A percentile compares a stretch with the other conserved stretches of the same genome.
These are phyloP conservation scores for Tilapia sparmanii DNA, from an alignment of 2,113 vertebrate species.

Conservation along the genomic window DNA sequence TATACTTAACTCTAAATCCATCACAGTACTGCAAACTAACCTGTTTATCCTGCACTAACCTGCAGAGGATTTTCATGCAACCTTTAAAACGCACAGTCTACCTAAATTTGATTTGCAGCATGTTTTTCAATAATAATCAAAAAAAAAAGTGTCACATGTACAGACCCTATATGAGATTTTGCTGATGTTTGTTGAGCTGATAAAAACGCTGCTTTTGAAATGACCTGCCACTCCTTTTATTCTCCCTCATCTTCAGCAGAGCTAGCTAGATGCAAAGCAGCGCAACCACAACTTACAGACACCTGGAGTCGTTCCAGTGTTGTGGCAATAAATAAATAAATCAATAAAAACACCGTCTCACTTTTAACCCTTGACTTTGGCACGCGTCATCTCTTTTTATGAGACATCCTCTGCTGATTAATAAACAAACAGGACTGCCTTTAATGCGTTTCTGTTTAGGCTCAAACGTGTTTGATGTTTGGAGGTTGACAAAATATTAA, in stretches of 20 bases:
- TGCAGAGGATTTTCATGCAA: not conserved
- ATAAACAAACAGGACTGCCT: not conserved
- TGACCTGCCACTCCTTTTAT: not conserved
- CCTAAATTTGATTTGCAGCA: not conserved
- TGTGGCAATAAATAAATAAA: not conserved
- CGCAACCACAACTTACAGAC: not conserved
- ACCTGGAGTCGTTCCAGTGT: not conserved
- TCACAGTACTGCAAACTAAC: not conserved
- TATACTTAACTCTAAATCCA: not conserved
- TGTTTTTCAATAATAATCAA: rapidly evolving
- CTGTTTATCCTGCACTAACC: not conserved
- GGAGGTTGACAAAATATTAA: not conserved
- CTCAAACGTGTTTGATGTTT: not conserved
- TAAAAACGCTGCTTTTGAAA: not conserved
- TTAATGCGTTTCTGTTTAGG: not conserved
- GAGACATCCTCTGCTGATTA: not conserved
- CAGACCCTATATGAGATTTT: not conserved
- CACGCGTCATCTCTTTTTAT: not conserved
- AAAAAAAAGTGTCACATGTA: not conserved
- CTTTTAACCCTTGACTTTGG: not conserved
- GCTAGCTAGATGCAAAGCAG: not conserved
- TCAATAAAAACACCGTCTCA: not conserved
- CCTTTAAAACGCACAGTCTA: not conserved
- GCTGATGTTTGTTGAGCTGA: not conserved
- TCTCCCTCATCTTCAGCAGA: not conserved